Evolutionary conservation across 2,888 invertebrate genomes (phyloP).

Genomic region (Athalia circularis): DNA sequence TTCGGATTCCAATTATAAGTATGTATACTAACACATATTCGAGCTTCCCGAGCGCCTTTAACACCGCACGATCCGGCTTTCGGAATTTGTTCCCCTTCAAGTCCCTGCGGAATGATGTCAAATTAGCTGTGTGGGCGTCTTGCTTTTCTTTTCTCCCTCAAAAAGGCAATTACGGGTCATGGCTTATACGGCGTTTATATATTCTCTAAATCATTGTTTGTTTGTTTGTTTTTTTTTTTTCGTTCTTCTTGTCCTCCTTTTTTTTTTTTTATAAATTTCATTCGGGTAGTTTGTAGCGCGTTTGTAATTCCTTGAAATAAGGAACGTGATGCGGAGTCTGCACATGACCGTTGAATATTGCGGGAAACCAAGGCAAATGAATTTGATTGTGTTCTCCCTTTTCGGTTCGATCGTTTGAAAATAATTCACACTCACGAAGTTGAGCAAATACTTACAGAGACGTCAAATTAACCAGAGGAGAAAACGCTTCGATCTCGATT

Average conservation of each 20-base stretch:
- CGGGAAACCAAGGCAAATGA: background rate
- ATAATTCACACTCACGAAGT: background rate
- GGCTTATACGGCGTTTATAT: too few relatives aligned
- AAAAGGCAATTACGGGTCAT: background rate
- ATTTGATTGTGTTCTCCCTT: background rate
- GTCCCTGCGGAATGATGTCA: slow-evolving; percentile 58
- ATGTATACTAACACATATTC: slow-evolving; percentile 74
- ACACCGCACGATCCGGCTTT: slow-evolving; percentile 69
- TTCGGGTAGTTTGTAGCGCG: too few relatives aligned
- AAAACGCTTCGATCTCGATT: slow-evolving; percentile 73
- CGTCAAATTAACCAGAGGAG: slow-evolving; percentile 72
- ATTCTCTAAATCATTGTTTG: too few relatives aligned
- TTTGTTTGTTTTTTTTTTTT: too few relatives aligned
- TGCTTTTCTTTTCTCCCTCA: background rate
- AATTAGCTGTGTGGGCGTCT: background rate
- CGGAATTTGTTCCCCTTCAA: slow-evolving; percentile 69
- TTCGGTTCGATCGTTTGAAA: too few relatives aligned
- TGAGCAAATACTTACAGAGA: slow-evolving; percentile 72
- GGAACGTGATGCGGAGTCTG: too few relatives aligned
- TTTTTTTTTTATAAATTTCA: too few relatives aligned
- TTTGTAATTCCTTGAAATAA: too few relatives aligned
- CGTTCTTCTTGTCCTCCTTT: too few relatives aligned
- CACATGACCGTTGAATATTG: too few relatives aligned
- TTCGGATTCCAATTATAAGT: background rate
- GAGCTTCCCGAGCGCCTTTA: slow-evolving; percentile 71